Evolutionary conservation across 2,888 invertebrate genomes (phyloP).

Genomic region (Dorcus parallelipipedus): DNA sequence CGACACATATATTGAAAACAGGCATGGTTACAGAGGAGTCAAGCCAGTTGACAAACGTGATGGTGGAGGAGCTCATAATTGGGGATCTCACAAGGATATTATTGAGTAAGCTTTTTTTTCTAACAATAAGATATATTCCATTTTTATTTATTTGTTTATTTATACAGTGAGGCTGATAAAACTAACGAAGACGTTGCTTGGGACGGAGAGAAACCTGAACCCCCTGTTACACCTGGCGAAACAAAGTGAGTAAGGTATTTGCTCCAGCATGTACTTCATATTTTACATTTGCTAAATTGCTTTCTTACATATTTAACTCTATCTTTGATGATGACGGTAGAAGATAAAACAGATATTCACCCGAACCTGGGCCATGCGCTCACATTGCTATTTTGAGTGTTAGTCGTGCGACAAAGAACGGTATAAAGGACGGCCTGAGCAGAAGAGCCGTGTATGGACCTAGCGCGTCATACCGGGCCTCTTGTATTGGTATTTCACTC

Average conservation of each 20-base stretch:
- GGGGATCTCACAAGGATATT: conserved; percentile 92
- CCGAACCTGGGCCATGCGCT: too few species aligned
- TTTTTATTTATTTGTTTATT: background rate
- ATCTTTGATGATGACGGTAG: too few species aligned
- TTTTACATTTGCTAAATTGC: background rate
- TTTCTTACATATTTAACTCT: background rate
- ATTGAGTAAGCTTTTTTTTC: conserved; percentile 62
- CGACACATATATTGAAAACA: conserved; percentile 48
- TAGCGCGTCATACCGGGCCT: too few species aligned
- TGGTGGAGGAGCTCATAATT: conserved; percentile 92
- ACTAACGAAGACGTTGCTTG: conserved; percentile 39
- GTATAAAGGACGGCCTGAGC: too few species aligned
- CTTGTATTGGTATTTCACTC: too few species aligned
- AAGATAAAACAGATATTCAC: too few species aligned
- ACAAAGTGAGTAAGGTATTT: conserved; percentile 32
- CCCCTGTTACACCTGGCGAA: conserved; percentile 32
- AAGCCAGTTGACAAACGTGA: conserved; percentile 93
- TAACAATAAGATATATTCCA: background rate
- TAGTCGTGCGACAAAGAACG: too few species aligned
- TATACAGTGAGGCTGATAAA: conserved; percentile 44
- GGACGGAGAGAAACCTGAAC: conserved; percentile 53
- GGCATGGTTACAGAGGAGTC: conserved; percentile 67
- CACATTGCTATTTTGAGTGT: too few species aligned
- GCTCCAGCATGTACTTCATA: background rate
- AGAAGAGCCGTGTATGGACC: too few species aligned